Base-by-base conservation (phyloP, 2,888 invertebrate species). In the Acrocera orbiculus region DNA sequence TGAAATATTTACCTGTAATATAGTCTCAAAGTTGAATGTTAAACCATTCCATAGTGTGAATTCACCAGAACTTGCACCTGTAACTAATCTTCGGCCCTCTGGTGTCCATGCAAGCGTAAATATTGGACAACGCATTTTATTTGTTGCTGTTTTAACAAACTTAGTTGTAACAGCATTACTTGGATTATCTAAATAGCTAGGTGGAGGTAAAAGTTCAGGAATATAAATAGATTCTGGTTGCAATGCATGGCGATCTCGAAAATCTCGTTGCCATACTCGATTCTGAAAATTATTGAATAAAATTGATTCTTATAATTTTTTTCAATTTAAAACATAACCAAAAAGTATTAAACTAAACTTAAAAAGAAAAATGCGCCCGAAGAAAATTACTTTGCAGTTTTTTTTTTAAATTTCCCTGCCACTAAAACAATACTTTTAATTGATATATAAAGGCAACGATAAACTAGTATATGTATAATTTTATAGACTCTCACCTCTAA, bases 1-100 rank as follows among this genome's bases (percentile, higher is more conserved):
- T 6, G 19, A 19, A 6, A 11, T 5, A 50, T 54, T 50, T 59
- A 86, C 87, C 74, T 98, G 98, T 30, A 98, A 67, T 58, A 99
- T 99, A n/a, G 98, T 99, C 67, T 99, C 98, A 65, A 99, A 99
- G 65, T 98, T 99, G 63, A 98, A 99, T n/a, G 96, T 98, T 17
- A 98, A 70, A 19, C 98, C 98, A 67, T 98, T 98, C 98, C 98
- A 99, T 4, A 99, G 65, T 0, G 98, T 99, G 54, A 99, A 98
- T 63, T 99, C 98, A 27, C 98, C 98, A 35, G 95, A 95, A 17
- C 96, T 96, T 15, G 98, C 96, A 8, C 98, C 98, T 2, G 98
- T 99, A 5, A 98, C 87, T 40, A 99, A 66, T 45, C 98, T 73
- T 43, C 98, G 73, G 10, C 98, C 98, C 63, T 99, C 98, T 0